phyloP scores from a whole-genome alignment of 2,113 vertebrate genomes.

The Oenanthe oenanthe region DNA sequence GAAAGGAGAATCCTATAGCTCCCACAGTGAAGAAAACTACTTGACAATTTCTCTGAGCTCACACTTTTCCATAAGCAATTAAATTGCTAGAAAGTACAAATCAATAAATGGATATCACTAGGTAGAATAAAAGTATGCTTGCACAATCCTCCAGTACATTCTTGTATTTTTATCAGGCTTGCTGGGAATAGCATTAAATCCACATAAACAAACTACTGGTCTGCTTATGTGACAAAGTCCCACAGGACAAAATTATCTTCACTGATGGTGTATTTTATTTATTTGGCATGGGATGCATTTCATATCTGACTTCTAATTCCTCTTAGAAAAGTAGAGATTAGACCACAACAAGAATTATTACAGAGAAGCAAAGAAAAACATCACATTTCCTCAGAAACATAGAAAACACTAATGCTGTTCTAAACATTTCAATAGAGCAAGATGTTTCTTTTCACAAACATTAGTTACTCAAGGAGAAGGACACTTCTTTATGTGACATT shows the following conservation, averaged over 20 bases:
- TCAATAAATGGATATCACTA: neutral
- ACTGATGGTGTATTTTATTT: constrained; percentile 24
- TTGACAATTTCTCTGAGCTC: neutral
- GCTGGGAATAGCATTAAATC: constrained; percentile 30
- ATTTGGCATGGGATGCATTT: neutral
- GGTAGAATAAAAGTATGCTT: neutral
- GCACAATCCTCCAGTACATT: neutral
- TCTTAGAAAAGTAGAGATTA: neutral
- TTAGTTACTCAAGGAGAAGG: neutral
- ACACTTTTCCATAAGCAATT: neutral
- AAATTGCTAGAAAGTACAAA: neutral
- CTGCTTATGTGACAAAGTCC: constrained; percentile 20
- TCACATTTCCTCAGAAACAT: neutral
- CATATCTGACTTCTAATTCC: constrained; percentile 1
- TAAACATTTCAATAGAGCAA: neutral
- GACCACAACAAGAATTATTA: neutral
- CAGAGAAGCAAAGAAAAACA: neutral
- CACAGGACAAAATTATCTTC: constrained; percentile 43
- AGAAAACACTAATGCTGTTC: neutral
- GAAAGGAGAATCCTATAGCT: neutral
- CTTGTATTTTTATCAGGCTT: constrained; percentile 41
- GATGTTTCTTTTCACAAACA: neutral
- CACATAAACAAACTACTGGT: constrained; percentile 12
- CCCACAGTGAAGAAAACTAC: neutral
- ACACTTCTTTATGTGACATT: neutral